Conservation (phyloP, 2,888 invertebrate genomes). For the Serripes groenlandicus region DNA sequence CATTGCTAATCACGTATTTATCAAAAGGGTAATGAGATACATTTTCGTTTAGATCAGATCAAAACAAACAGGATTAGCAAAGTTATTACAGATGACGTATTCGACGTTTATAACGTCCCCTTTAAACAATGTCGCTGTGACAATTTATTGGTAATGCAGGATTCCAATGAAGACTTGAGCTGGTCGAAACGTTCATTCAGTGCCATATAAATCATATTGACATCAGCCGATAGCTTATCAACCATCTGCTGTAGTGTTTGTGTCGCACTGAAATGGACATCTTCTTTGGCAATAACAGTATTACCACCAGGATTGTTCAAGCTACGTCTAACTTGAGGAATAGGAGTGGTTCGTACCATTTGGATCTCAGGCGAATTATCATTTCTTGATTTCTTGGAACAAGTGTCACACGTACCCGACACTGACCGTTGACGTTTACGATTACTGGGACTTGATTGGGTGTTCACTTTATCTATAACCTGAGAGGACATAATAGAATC, state of each 20-base stretch:
- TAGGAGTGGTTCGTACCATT: background rate
- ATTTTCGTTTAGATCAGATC: too few species aligned
- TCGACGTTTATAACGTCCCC: too few species aligned
- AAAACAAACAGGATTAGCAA: too few species aligned
- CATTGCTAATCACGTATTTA: too few species aligned
- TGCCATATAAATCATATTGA: slow-evolving; percentile 22
- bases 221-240: slow-evolving; percentile 19
- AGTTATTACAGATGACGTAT: too few species aligned
- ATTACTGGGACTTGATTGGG: too few species aligned
- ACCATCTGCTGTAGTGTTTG: slow-evolving; percentile 4
- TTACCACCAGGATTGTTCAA: background rate
- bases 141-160: slow-evolving; percentile 24
- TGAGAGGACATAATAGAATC: slow-evolving; percentile 16
- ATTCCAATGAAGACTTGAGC: slow-evolving; percentile 12
- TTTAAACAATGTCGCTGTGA: too few species aligned
- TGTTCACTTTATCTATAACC: background rate
- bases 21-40: too few species aligned
- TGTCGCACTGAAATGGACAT: slow-evolving; percentile 1
- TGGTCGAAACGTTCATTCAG: slow-evolving; percentile 17
- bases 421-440: background rate
- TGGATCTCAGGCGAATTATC: background rate
- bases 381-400: slow-evolving; percentile 1
- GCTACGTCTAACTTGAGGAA: background rate
- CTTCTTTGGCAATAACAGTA: background rate
- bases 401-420: background rate